phyloP scores from a whole-genome alignment of 2,113 vertebrate species.

The Hypanus sabinus region DNA sequence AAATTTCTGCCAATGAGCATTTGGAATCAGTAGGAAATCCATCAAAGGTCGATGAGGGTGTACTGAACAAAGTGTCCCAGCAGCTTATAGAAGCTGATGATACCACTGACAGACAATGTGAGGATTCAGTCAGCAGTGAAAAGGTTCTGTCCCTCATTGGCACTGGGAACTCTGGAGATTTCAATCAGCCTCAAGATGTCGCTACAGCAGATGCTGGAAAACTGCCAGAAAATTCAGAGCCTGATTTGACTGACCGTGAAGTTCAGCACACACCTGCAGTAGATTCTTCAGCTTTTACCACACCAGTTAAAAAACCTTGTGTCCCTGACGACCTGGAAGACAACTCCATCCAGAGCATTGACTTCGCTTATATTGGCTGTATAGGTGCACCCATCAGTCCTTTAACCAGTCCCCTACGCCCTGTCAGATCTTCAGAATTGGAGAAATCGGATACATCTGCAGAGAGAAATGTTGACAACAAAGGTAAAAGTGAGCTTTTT shows the following conservation, averaged over 20 bases:
- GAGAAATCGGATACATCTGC: conserved; percentile 59
- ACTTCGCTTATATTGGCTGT: conserved; percentile 70
- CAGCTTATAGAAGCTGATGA: background rate
- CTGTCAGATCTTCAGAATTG: conserved; percentile 57
- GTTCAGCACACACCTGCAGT: conserved; percentile 37
- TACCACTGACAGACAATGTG: background rate
- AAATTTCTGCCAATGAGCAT: background rate
- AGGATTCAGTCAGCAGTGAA: background rate
- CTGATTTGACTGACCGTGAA: conserved; percentile 44
- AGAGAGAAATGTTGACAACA: conserved; percentile 65
- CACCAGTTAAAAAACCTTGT: background rate
- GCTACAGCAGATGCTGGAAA: conserved; percentile 39
- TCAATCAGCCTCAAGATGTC: fast-evolving
- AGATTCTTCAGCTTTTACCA: conserved; percentile 44
- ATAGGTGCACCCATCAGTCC: conserved; percentile 88
- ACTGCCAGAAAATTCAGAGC: conserved; percentile 45
- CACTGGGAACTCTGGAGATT: background rate
- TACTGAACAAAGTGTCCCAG: background rate
- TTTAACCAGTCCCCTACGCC: conserved; percentile 78
- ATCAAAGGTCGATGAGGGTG: background rate
- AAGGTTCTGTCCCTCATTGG: background rate
- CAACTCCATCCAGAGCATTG: conserved; percentile 77
- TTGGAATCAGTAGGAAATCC: background rate
- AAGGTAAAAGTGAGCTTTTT: conserved; percentile 62
- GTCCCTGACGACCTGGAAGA: conserved; percentile 65